These are phyloP conservation scores for Cecropterus lyciades DNA, from an alignment of 1,140 invertebrate genomes.

Conservation along the genomic window DNA sequence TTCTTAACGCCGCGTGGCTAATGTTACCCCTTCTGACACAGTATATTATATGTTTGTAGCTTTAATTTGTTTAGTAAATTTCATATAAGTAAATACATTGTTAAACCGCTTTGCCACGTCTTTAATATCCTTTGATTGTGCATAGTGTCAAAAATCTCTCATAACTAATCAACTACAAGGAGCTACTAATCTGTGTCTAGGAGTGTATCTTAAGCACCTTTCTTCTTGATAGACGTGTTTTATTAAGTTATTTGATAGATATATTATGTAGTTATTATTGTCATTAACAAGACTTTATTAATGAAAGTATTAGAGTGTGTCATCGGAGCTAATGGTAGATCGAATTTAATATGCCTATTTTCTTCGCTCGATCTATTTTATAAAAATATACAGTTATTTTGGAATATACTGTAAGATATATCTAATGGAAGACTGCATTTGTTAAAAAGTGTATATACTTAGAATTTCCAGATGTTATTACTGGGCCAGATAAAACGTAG, in stretches of 20 bases:
- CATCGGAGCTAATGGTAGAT: conserved; percentile 9
- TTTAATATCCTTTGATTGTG: no score
- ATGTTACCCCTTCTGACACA: no score
- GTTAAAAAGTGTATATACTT: conserved; percentile 33
- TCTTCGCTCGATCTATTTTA: conserved; percentile 40
- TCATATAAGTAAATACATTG: no score
- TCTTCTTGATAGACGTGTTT: conserved; percentile 5
- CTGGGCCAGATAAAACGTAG: conserved; percentile 22
- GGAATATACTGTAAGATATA: conserved; percentile 35
- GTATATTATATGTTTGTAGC: no score
- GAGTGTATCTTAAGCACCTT: not conserved
- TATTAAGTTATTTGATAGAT: not conserved
- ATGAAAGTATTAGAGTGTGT: not conserved
- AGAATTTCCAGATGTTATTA: conserved; percentile 27
- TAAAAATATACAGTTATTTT: conserved; percentile 36
- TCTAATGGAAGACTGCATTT: conserved; percentile 41
- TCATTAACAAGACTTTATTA: conserved; percentile 17
- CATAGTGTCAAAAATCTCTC: no score
- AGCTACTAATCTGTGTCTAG: not conserved
- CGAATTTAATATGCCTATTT: conserved; percentile 38
- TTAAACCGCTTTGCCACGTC: no score
- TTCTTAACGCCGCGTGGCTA: no score
- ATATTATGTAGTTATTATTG: conserved; percentile 2
- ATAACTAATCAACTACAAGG: no score
- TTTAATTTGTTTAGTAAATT: no score